Evolutionary conservation across 2,113 vertebrate genomes (phyloP), one percentile per base, ranked within the genome.

Genomic region (Collichthys lucidus): DNA sequence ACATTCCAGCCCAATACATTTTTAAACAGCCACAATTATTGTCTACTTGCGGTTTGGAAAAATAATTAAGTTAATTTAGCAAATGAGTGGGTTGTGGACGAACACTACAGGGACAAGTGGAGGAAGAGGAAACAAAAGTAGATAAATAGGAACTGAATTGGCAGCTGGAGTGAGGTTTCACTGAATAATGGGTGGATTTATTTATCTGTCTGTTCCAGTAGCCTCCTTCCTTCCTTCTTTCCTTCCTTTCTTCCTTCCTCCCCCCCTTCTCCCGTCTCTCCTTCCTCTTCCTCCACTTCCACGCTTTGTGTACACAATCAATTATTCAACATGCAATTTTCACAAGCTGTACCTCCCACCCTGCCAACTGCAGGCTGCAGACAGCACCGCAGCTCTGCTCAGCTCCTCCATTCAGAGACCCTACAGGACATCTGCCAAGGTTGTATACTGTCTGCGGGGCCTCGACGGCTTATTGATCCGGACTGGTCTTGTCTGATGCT

Each of bases 291-390:
- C 64, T 74, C 46, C 82, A 53, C 53, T 69, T 80, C 80, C 83
- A 80, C 79, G 71, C 86, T 91, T 91, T 89, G 88, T 88, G 86
- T 86, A 90, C 77, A 76, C 29, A 66, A 91, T 93, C 85, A 91
- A 92, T 94, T 92, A 94, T 94, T 94, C 83, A 94, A 71, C 76
- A 80, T 73, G 71, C 80, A 49, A 65, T 79, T 92, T 90, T 86
- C 87, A 71, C 78, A 78, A 79, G 83, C 72, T 15, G 56, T 76
- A 59, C 84, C 83, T 84, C 89, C 86, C 44, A 76, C 76, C 76
- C 84, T 70, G 86, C 73, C 47, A 64, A 60, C 71, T 64, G 49
- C 60, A 56, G 46, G 63, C 50, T 63, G 69, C 80, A 82, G 59
- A 64, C 65, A 61, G 49, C 42, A 52, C 20, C 69, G 46, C 26